phyloP scores from a whole-genome alignment of 2,888 invertebrate species.

The Chrysina gloriosa region DNA sequence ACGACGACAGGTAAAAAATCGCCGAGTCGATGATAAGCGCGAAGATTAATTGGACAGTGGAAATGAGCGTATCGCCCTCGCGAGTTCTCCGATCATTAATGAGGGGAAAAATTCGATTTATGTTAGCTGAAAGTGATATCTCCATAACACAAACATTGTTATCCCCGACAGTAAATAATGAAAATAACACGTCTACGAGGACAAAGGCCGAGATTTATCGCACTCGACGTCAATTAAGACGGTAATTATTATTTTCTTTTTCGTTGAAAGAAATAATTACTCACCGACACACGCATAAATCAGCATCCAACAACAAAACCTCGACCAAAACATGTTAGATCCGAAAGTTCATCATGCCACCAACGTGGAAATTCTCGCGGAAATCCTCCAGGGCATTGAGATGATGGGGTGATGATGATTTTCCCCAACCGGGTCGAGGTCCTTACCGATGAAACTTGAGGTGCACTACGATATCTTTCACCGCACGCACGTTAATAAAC shows the following conservation, averaged over 20 bases:
- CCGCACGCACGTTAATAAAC: not conserved
- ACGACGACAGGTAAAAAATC: too few relatives aligned
- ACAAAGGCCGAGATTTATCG: not conserved
- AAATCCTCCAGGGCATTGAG: not conserved
- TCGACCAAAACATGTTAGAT: constrained; percentile 29
- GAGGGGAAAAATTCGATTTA: too few relatives aligned
- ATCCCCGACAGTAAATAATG: not conserved
- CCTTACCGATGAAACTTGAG: too few relatives aligned
- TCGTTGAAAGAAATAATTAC: not conserved
- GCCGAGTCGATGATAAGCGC: too few relatives aligned
- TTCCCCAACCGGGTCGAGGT: too few relatives aligned
- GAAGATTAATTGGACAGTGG: too few relatives aligned
- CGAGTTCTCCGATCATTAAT: too few relatives aligned
- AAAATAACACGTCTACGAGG: not conserved
- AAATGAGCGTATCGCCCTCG: too few relatives aligned
- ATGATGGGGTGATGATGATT: too few relatives aligned
- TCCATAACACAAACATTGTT: not conserved
- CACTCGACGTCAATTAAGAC: not conserved
- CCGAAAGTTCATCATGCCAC: constrained; percentile 9
- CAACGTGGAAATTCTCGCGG: not conserved
- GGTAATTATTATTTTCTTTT: too few relatives aligned
- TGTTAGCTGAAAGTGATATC: too few relatives aligned
- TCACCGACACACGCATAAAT: constrained; percentile 23
- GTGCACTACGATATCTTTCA: too few relatives aligned
- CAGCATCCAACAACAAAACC: constrained; percentile 9